Conservation (phyloP, 2,888 invertebrate species). For the Therioaphis trifolii region DNA sequence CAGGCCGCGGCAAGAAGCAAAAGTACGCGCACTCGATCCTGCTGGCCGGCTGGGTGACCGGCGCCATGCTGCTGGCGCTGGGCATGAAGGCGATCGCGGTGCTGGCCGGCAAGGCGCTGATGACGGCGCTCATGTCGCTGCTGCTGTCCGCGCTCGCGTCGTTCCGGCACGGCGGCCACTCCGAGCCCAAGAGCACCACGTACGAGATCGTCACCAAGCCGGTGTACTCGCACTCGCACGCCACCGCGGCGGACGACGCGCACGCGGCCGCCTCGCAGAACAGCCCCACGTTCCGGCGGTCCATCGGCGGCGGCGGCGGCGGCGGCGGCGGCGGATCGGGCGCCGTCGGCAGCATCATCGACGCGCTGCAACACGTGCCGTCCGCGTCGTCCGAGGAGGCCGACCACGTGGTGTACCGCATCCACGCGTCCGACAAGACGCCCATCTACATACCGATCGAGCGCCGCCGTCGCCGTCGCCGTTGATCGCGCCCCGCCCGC, state of each 20-base stretch:
- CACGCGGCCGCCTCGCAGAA: constrained; percentile 59
- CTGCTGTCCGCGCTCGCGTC: constrained; percentile 65
- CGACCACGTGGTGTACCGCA: constrained; percentile 59
- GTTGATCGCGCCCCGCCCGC: background rate
- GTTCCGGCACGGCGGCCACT: constrained; percentile 66
- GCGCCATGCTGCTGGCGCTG: constrained; percentile 65
- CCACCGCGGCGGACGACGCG: constrained; percentile 64
- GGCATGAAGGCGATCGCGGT: constrained; percentile 66
- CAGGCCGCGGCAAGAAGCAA: constrained; percentile 64
- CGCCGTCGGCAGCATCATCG: background rate
- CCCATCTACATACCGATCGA: constrained; percentile 62
- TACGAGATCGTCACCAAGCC: constrained; percentile 88
- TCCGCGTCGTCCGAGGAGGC: background rate
- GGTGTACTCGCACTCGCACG: constrained; percentile 72
- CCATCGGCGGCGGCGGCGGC: constrained; percentile 23
- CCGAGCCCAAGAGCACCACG: constrained; percentile 72
- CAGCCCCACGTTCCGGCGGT: constrained; percentile 50
- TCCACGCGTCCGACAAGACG: constrained; percentile 54
- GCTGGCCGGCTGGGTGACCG: constrained; percentile 66
- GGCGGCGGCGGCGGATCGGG: background rate
- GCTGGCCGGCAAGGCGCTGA: constrained; percentile 66
- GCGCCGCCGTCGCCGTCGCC: constrained; percentile 33
- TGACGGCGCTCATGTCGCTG: constrained; percentile 66
- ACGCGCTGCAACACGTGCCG: background rate
- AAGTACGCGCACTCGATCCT: constrained; percentile 64